Evolutionary conservation across 2,797 vertebrate genomes (phyloP).

Genomic region (Cyclopterus lumpus): DNA sequence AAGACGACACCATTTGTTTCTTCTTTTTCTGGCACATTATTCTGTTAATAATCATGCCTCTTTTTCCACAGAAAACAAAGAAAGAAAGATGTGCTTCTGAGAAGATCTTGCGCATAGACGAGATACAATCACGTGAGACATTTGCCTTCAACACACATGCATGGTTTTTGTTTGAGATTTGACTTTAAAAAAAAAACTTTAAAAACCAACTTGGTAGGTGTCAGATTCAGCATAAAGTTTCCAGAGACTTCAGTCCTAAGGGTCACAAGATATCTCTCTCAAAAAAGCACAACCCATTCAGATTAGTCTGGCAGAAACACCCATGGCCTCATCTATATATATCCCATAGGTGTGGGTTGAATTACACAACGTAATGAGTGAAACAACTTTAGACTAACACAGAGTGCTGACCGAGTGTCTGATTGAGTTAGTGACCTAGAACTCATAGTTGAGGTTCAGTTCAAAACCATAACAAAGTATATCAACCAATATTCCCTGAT

Average conservation of each 20-base stretch:
- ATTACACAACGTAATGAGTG: constrained; percentile 27
- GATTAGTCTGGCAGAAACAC: constrained; percentile 29
- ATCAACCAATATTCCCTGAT: neutral
- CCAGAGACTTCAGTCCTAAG: constrained; percentile 7
- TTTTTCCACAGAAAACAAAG: constrained; percentile 75
- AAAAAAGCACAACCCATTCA: constrained; percentile 33
- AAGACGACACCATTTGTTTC: neutral
- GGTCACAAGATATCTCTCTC: constrained; percentile 27
- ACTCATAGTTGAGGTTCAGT: neutral
- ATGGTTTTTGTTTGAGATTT: neutral
- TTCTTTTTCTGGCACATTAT: neutral
- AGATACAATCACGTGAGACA: constrained; percentile 83
- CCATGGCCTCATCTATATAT: constrained; percentile 43
- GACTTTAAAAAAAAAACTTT: neutral
- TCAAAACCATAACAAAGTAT: neutral
- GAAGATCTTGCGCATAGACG: constrained; percentile 76
- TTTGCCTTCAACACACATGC: neutral
- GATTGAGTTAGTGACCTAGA: neutral
- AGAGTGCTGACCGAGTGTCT: neutral
- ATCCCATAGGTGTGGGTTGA: constrained; percentile 29
- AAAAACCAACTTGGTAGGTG: neutral
- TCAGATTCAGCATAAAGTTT: neutral
- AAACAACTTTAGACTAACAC: constrained; percentile 39
- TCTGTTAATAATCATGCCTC: neutral
- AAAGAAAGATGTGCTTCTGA: constrained; percentile 77